Percentiles rank a stretch among this genome's conserved stretches.
These are phyloP conservation scores for Reticulitermes lucifugus DNA, from an alignment of 2,888 invertebrate species.

Conservation along the genomic window DNA sequence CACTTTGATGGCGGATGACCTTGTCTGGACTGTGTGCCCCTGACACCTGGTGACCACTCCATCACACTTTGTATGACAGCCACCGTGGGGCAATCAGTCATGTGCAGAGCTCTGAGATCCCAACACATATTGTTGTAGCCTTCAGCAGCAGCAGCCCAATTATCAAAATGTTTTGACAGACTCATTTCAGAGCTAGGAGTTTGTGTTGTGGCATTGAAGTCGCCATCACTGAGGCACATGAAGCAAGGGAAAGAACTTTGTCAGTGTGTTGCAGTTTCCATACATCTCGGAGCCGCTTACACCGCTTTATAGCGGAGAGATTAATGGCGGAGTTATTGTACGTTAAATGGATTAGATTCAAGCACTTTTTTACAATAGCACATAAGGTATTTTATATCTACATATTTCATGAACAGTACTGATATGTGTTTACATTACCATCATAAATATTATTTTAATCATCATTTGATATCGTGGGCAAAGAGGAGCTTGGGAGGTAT, in stretches of 20 bases:
- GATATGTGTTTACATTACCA: no score
- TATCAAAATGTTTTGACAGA: constrained; percentile 38
- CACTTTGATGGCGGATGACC: constrained; percentile 31
- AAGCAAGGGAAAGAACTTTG: neutral
- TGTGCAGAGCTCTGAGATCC: neutral
- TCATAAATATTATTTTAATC: no score
- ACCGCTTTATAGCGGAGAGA: neutral
- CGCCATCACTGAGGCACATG: constrained; percentile 7
- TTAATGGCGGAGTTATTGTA: neutral
- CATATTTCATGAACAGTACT: no score
- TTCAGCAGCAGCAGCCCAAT: constrained; percentile 20
- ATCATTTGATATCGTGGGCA: no score
- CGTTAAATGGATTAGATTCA: neutral
- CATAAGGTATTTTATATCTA: no score
- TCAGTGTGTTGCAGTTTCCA: constrained; percentile 1
- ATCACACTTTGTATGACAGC: constrained; percentile 45
- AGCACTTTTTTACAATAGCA: no score
- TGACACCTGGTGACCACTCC: constrained; percentile 50
- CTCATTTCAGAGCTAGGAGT: neutral
- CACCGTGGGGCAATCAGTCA: constrained; percentile 39
- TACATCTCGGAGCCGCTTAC: neutral
- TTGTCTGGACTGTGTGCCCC: constrained; percentile 45
- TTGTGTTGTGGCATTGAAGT: constrained; percentile 28
- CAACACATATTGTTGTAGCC: neutral
- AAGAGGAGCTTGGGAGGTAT: no score